These are phyloP conservation scores for Athripsodes cinereus DNA, from an alignment of 2,888 invertebrate genomes.

Conservation along the genomic window DNA sequence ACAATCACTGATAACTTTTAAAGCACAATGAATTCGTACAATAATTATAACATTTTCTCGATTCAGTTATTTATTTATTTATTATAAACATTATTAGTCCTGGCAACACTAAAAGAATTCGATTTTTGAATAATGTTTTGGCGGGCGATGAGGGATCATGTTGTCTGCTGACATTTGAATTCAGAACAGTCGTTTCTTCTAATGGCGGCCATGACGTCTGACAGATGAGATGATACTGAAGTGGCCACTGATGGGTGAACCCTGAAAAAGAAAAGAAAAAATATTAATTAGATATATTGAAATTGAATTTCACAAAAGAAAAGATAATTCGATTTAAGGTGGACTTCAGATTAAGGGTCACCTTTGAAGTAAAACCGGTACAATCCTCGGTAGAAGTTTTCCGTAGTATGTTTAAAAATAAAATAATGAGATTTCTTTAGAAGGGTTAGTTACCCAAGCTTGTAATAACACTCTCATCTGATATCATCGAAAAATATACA, in stretches of 20 bases:
- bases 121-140: no score
- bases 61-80: not conserved
- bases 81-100: not conserved
- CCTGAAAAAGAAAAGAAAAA: constrained; percentile 42
- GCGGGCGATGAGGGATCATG: not conserved
- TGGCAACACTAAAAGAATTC: constrained; percentile 5
- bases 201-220: constrained; percentile 69
- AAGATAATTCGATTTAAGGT: no score
- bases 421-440: no score
- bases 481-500: no score
- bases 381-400: no score
- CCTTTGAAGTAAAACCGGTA: no score
- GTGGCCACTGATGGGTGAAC: constrained; percentile 54
- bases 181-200: constrained; percentile 61
- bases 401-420: no score
- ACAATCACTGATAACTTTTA: not conserved
- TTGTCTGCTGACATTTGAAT: constrained; percentile 49
- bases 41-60: no score
- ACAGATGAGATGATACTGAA: constrained; percentile 60
- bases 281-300: not conserved
- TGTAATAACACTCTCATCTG: no score
- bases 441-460: no score
- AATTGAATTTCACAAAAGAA: no score
- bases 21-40: not conserved
- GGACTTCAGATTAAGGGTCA: no score